Evolutionary conservation across 2,113 vertebrate species (phyloP), one percentile per base, ranked within the genome.

Genomic region (Hippopotamus amphibius): DNA sequence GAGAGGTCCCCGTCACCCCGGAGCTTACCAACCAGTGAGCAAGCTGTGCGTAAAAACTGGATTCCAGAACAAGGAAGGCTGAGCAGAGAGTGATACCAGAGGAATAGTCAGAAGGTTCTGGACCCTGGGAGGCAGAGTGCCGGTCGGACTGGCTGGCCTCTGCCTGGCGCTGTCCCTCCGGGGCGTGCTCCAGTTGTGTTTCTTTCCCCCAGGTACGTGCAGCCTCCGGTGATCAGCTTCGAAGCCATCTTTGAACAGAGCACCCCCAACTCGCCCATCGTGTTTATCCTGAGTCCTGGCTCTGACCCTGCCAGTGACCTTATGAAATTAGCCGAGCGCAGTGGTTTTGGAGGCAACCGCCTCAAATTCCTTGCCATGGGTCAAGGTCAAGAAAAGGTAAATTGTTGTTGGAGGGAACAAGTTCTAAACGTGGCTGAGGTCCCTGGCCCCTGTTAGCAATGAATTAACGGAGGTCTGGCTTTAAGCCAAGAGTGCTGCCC

Each of bases 331-430:
- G 99, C 99, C 0, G 99, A 99, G 86, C 98, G 98, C 65, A 98
- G 97, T 0, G 99, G 99, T 28, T 99, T 99, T 96, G 99, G 98
- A 89, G 99, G 98, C 41, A 99, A 98, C 92, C 99, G 99, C 88
- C 99, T 99, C 94, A 99, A 99, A 93, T 99, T 99, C 97, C 99
- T 99, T 2, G 99, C 99, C 37, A 99, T 99, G 99, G 99, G 99
- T 43, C 99, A 99, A 98, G 99, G 99, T 30, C 99, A 99, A 88
- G 99, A 99, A 82, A 99, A 99, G 99, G 99, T 99, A 99, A 72
- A 50, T 61, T 7, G 28, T 11, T 12, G 26, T 26, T 46, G 80
- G 55, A 12, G 53, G 74, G 24, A 9, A n/a, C 10, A 3, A 74
- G 19, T 24, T 0, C 17, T 63, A 1, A 22, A 0, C 5, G 2